Conservation (phyloP, 2,888 invertebrate species). For the Ormyrus rosae region DNA sequence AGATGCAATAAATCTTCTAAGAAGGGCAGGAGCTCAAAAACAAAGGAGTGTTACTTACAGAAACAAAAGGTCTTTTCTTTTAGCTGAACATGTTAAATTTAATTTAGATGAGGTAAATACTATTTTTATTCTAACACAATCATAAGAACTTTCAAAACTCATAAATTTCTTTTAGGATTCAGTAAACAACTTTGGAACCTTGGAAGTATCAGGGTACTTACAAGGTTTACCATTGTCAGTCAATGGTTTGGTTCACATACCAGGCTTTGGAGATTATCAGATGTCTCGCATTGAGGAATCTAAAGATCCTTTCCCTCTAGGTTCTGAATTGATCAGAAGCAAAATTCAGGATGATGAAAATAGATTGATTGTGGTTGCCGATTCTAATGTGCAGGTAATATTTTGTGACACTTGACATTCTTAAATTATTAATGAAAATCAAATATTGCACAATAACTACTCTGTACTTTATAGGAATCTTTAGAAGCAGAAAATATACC, state of each 20-base stretch:
- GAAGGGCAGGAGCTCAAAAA: constrained; percentile 90
- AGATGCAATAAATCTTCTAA: constrained; percentile 86
- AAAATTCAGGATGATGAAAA: constrained; percentile 74
- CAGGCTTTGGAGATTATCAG: constrained; percentile 96
- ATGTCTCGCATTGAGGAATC: constrained; percentile 86
- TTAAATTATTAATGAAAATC: too few species aligned
- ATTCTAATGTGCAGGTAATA: constrained; percentile 80
- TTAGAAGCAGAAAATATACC: constrained; percentile 88
- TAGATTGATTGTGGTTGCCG: constrained; percentile 79
- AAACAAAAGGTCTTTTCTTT: constrained; percentile 88
- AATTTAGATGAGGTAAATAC: constrained; percentile 75
- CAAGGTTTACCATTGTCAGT: constrained; percentile 90
- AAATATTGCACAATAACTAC: too few species aligned
- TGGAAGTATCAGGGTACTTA: constrained; percentile 92
- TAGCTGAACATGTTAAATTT: constrained; percentile 88
- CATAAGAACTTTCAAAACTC: neutral
- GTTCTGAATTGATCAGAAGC: constrained; percentile 59
- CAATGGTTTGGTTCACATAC: constrained; percentile 92
- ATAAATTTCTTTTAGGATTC: constrained; percentile 39
- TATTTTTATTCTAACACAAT: constrained; percentile 11
- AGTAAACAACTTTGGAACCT: constrained; percentile 79
- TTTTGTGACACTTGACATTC: too few species aligned
- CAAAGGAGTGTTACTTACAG: constrained; percentile 84
- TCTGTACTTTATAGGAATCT: constrained; percentile 77
- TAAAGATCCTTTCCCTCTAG: constrained; percentile 83